These are phyloP conservation scores for Dendronephthya gigantea DNA, from an alignment of 64 coral and sea anemone species.

Conservation along the genomic window DNA sequence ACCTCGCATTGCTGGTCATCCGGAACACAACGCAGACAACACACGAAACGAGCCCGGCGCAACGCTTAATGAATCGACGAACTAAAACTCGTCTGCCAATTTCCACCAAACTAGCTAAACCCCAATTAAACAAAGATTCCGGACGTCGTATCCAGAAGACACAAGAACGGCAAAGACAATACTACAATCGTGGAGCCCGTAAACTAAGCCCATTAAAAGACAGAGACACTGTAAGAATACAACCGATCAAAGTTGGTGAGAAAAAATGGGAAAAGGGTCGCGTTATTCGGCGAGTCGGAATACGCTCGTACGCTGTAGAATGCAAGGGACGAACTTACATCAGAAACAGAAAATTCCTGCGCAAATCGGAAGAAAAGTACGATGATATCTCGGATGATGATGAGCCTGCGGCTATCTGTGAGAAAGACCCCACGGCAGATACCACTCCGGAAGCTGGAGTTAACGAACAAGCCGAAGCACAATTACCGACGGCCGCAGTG, in stretches of 20 bases:
- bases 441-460: no score
- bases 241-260: not conserved
- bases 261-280: not conserved
- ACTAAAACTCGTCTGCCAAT: not conserved
- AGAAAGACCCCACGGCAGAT: no score
- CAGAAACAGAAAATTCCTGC: no score
- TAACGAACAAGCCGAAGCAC: no score
- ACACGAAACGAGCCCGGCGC: not conserved
- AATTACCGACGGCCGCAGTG: no score
- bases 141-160: not conserved
- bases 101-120: not conserved
- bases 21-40: not conserved
- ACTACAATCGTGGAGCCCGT: not conserved
- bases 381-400: no score
- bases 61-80: constrained; percentile 13
- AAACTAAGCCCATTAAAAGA: not conserved
- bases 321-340: no score
- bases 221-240: not conserved
- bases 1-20: not conserved
- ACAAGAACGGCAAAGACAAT: not conserved
- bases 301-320: no score
- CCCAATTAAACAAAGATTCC: not conserved
- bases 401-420: no score
- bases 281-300: no score
- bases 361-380: not conserved